These are phyloP conservation scores for Manis javanica DNA, from an alignment of 2,797 vertebrate genomes.

Conservation along the genomic window DNA sequence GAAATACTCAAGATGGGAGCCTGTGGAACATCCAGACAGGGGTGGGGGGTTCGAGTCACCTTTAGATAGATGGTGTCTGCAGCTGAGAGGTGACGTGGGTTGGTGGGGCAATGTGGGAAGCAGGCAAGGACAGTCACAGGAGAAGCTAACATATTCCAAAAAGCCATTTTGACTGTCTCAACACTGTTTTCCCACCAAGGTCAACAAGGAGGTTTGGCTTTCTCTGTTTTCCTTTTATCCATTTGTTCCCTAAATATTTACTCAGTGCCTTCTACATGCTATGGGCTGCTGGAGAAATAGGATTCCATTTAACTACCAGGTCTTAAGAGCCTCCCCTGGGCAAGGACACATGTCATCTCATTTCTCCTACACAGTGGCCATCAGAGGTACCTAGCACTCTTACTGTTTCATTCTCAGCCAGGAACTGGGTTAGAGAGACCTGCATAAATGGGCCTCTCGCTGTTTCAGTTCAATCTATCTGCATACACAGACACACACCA, in stretches of 20 bases:
- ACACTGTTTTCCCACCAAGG: not conserved
- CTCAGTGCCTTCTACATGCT: not conserved
- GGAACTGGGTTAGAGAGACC: not conserved
- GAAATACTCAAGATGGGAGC: not conserved
- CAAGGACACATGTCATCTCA: not conserved
- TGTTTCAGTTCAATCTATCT: not conserved
- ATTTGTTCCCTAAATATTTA: not conserved
- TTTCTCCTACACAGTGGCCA: not conserved
- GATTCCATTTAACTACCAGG: not conserved
- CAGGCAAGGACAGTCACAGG: not conserved
- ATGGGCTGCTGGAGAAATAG: not conserved
- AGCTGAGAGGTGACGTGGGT: not conserved
- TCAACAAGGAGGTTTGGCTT: not conserved
- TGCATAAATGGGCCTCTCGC: accelerated
- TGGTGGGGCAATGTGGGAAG: not conserved
- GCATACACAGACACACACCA: not conserved
- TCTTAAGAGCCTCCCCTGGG: not conserved
- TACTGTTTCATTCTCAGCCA: not conserved
- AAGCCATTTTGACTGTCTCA: not conserved
- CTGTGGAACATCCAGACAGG: not conserved
- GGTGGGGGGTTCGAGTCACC: not conserved
- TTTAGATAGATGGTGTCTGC: not conserved
- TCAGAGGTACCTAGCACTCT: not conserved
- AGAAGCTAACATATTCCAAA: not conserved
- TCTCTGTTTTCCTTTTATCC: not conserved